Conservation (phyloP, 2,113 vertebrate genomes). For the Nasalis larvatus region DNA sequence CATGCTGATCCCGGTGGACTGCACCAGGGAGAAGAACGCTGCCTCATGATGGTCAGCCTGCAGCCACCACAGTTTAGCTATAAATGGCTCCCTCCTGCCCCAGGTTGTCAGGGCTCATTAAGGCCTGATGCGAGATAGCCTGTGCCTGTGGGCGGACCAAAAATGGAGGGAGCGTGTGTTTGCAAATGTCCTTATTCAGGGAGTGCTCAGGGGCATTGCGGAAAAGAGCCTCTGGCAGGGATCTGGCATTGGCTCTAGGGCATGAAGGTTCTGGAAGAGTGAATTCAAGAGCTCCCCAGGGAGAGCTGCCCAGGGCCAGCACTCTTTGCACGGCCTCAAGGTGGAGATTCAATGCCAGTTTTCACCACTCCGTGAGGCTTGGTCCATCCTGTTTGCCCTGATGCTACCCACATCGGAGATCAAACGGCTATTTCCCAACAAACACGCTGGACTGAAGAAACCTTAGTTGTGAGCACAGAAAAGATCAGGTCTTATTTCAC, state of each 20-base stretch:
- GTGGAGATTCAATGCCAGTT: neutral
- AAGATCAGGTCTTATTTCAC: neutral
- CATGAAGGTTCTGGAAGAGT: neutral
- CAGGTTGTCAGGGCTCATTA: neutral
- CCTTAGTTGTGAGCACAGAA: neutral
- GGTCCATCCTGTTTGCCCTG: neutral
- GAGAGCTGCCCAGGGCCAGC: neutral
- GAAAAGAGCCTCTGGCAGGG: neutral
- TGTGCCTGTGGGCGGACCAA: neutral
- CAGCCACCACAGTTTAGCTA: neutral
- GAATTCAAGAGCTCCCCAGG: neutral
- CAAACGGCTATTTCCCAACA: neutral
- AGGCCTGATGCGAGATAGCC: neutral
- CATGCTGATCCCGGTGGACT: fast-evolving
- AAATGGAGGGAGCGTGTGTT: fast-evolving
- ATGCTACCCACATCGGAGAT: neutral
- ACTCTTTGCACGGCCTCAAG: neutral
- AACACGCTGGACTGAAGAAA: neutral
- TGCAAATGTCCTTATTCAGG: neutral
- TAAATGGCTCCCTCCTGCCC: neutral
- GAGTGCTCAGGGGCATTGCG: fast-evolving
- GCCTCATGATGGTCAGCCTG: neutral
- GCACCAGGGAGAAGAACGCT: neutral
- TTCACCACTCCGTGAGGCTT: neutral
- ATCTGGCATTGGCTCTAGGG: neutral